A percentile compares a stretch with the other conserved stretches of the same genome.
These are phyloP conservation scores for Darevskia mixta DNA, from an alignment of 2,797 vertebrate species.

Conservation along the genomic window DNA sequence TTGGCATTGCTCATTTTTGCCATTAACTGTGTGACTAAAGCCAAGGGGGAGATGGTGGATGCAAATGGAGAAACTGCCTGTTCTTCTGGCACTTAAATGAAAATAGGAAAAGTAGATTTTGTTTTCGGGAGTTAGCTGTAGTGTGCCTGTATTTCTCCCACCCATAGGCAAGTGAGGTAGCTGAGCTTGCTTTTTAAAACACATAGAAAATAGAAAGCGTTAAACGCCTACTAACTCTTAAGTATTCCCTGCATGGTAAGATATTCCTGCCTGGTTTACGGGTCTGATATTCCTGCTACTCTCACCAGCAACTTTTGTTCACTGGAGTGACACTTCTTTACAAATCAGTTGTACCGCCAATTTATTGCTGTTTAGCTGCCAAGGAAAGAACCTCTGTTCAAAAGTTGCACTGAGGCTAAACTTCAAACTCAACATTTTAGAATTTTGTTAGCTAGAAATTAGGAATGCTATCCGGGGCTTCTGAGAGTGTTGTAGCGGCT, in stretches of 20 bases:
- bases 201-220: background rate
- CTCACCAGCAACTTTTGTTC: background rate
- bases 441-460: background rate
- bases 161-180: background rate
- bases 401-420: background rate
- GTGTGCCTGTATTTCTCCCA: background rate
- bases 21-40: background rate
- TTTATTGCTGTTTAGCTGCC: background rate
- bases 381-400: background rate
- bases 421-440: background rate
- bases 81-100: background rate
- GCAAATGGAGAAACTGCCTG: background rate
- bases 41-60: background rate
- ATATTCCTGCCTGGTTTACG: background rate
- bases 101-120: background rate
- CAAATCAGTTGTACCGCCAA: background rate
- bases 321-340: background rate
- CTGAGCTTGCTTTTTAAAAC: background rate
- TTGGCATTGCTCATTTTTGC: slow-evolving; percentile 24
- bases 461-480: background rate
- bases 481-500: too few relatives aligned
- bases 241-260: background rate
- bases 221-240: background rate
- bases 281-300: background rate
- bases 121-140: background rate